Evolutionary conservation across 2,797 vertebrate species (phyloP).

Genomic region (Cichlasoma orientale): DNA sequence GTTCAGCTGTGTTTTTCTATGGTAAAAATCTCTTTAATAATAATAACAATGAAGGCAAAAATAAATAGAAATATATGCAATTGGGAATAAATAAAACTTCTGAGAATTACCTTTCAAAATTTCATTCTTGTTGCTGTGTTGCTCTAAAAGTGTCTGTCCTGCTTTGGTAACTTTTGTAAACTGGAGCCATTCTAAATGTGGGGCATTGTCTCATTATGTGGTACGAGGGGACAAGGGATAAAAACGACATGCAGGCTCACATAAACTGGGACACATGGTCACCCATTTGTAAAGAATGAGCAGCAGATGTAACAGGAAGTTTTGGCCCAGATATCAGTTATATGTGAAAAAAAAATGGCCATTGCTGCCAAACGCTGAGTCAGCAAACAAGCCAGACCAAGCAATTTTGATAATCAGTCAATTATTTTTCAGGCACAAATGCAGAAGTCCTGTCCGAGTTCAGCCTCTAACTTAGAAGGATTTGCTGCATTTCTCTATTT

Average conservation of each 20-base stretch:
- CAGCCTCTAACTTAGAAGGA: neutral
- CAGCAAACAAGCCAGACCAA: neutral
- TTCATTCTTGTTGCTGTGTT: neutral
- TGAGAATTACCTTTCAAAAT: neutral
- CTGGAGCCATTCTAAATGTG: neutral
- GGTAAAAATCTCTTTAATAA: too few relatives aligned
- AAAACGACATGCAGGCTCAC: neutral
- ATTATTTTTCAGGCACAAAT: neutral
- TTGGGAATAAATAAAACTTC: too few relatives aligned
- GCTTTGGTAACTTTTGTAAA: conserved; percentile 4
- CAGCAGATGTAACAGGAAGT: neutral
- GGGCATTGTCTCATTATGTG: neutral
- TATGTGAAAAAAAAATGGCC: neutral
- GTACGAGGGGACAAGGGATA: neutral
- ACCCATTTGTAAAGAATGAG: neutral
- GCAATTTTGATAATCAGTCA: neutral
- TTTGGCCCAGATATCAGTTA: neutral
- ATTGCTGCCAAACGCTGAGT: neutral
- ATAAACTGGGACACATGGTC: neutral
- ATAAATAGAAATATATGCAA: too few relatives aligned
- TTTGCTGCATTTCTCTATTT: neutral
- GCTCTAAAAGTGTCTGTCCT: neutral
- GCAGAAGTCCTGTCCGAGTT: neutral
- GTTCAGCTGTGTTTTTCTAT: neutral
- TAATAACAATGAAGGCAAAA: too few relatives aligned